Conservation (phyloP, 2,888 invertebrate genomes). For the Agriopis leucophaearia region DNA sequence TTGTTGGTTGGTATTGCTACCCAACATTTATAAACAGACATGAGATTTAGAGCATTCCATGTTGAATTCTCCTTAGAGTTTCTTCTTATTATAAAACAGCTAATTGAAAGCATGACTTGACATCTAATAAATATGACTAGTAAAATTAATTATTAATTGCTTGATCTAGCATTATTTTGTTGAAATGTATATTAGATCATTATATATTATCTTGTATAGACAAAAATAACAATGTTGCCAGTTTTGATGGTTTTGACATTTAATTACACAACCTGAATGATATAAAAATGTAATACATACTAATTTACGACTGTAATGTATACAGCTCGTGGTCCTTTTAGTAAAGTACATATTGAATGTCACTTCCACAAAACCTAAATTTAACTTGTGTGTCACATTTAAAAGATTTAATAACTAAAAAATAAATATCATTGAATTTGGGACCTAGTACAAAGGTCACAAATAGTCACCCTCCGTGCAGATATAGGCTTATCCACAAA, state of each 20-base stretch:
- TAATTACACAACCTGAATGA: neutral
- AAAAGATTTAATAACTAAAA: too few species aligned
- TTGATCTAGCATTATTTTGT: conserved; percentile 60
- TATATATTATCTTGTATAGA: conserved; percentile 46
- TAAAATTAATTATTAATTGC: conserved; percentile 64
- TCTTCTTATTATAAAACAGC: conserved; percentile 58
- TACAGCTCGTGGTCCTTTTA: too few species aligned
- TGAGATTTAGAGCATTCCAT: conserved; percentile 74
- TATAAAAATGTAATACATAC: neutral
- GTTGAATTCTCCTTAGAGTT: conserved; percentile 63
- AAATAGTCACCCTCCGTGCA: neutral
- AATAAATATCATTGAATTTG: neutral
- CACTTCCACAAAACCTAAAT: neutral
- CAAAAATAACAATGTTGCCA: conserved; percentile 27
- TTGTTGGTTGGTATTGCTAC: conserved; percentile 44
- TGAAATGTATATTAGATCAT: conserved; percentile 49
- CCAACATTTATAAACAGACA: conserved; percentile 51
- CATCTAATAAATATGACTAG: conserved; percentile 59
- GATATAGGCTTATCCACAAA: neutral
- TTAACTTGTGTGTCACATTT: neutral
- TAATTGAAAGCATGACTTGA: conserved; percentile 61
- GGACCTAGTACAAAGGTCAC: neutral
- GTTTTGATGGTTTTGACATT: conserved; percentile 13
- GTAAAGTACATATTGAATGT: neutral
- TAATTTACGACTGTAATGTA: too few species aligned